Conservation (phyloP, 64 coral and sea anemone species). For the Exaiptasia diaphana region DNA sequence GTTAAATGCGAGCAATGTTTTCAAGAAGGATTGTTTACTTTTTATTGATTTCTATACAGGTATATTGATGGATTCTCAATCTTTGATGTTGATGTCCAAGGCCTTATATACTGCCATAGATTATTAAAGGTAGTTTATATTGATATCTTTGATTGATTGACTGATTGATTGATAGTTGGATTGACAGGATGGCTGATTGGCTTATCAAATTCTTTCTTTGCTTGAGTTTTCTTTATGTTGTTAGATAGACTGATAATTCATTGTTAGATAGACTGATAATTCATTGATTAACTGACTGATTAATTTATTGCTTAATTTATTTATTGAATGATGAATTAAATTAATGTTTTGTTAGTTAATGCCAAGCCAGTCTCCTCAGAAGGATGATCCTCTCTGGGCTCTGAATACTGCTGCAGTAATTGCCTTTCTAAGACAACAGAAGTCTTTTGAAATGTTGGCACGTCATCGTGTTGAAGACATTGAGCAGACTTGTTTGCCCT, state of each 20-base stretch:
- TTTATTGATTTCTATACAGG: conserved; percentile 55
- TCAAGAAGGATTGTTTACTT: too few species aligned
- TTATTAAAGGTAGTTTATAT: conserved; percentile 89
- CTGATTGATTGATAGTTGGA: too few species aligned
- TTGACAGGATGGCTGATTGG: not conserved
- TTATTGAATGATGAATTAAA: not conserved
- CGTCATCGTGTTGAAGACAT: conserved; percentile 10
- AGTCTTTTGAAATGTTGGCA: not conserved
- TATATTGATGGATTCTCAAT: conserved; percentile 99
- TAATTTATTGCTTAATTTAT: not conserved
- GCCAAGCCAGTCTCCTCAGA: not conserved
- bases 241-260: not conserved
- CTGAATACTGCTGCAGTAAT: not conserved
- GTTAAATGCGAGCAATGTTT: too few species aligned
- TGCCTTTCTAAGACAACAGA: not conserved
- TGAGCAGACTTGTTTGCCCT: not conserved
- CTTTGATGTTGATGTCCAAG: conserved; percentile 93
- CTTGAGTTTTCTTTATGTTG: not conserved
- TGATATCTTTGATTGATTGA: too few species aligned
- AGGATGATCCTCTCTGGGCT: not conserved
- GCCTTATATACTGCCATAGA: conserved; percentile 90
- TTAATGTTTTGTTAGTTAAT: not conserved
- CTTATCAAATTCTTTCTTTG: too few species aligned
- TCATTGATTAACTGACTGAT: not conserved
- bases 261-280: not conserved